Base-by-base conservation (phyloP, 2,113 vertebrate genomes). In the Vombatus ursinus region DNA sequence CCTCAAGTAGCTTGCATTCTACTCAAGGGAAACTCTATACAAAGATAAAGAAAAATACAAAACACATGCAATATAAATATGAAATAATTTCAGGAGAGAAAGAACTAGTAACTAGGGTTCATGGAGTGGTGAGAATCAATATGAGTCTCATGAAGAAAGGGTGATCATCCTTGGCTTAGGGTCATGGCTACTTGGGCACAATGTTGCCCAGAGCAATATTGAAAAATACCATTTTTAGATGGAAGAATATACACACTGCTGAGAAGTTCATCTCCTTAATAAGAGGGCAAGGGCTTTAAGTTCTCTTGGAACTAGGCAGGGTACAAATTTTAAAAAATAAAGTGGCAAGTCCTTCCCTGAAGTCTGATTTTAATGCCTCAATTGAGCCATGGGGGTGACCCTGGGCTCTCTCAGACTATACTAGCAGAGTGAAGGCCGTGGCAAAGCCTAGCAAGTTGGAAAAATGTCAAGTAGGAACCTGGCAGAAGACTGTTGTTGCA, bases 251-350 rank as follows among this genome's bases (percentile, higher is more conserved):
- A 16, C 50, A 0, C 54, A 61, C 22, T 91, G 11, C 28, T 54
- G 51, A 10, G 44, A 91, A 25, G 14, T 23, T 91, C 53, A n/a
- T 54, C 26, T 92, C 92, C 92, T 96, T 50, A 89, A 23, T 77
- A 25, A 57, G 68, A 84, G 44, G 68, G 16, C 68, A 84, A n/a
- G n/a, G 90, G 16, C 16, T 24, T 96, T 47, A 57, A 47, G 92
- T 92, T 92, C 44, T 91, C 90, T 95, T 91, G 48, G n/a, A 93
- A 52, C 91, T 93, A 48, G 25, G 0, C 52, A 90, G 96, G 2
- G 8, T 91, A 90, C 50, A n/a, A 94, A 51, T 92, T 90, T 4
- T 95, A 54, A 14, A 93, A 92, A 92, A 48, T 94, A 90, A 93
- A 94, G 90, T 37, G 1, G 1, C 10, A 31, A 61, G 57, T 31